Base-by-base conservation (phyloP, 2,113 vertebrate genomes). In the Sinocyclocheilus anshuiensis region DNA sequence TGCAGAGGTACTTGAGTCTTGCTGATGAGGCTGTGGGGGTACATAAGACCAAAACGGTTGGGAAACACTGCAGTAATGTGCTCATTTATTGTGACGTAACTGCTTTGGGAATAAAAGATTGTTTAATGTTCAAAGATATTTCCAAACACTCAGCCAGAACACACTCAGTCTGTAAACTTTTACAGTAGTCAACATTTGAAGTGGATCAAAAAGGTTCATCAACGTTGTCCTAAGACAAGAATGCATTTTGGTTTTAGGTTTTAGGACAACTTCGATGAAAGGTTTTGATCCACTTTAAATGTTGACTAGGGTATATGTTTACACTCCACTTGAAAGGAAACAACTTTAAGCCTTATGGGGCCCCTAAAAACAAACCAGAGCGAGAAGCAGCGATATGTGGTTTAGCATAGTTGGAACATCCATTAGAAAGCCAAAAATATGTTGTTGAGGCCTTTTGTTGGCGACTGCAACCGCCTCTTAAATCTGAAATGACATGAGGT, bases 401-500 rank as follows among this genome's bases (percentile, higher is more conserved):
- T 88, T 84, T 67, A 83, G 81, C 82, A 82, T 87, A 88, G 61
- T 24, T 67, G 77, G 84, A 85, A 42, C 36, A 84, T 86, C 77
- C 45, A 85, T 90, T 84, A 63, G 59, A 90, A 89, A 92, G 91
- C 91, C 87, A 90, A 84, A 89, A 80, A 78, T 42, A 80, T 84
- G 91, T 83, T 85, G 90, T 77, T 29, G 84, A 90, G 90, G 90
- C 89, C 71, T 92, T 71, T 71, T 22, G 63, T 22, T 53, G 81
- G 45, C 86, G 92, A 92, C 91, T 86, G 86, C 87, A 88, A 91
- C 91, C 91, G 88, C 90, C 90, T 92, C 89, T 90, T 90, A 93
- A 93, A 93, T 92, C 89, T 90, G 91, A 90, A 92, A 63, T 59
- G 91, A 88, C 78, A 84, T 90, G 92, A 69, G 91, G 94, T 94